Base-by-base conservation (phyloP, 2,113 vertebrate species). In the Ciconia boyciana region DNA sequence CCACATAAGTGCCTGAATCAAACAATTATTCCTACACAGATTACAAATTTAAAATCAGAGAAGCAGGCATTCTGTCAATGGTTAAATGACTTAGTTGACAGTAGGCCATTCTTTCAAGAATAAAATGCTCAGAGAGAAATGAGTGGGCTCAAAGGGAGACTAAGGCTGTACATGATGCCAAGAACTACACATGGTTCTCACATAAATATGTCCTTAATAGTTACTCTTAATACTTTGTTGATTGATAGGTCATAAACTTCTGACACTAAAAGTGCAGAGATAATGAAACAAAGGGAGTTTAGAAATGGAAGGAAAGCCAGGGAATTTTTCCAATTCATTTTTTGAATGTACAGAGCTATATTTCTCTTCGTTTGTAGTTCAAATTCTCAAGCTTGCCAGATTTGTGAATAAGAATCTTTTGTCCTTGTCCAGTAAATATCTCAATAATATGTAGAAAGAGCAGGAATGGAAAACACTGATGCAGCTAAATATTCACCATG, bases 241-340 rank as follows among this genome's bases (percentile, higher is more conserved):
- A 83, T 46, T 93, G 92, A 85, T 48, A 46, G 96, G 81, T 96
- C 83, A 14, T 83, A 85, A 97, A 96, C 96, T 97, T 96, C 75
- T 2, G 9, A 36, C 22, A 43, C 71, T 60, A 21, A 22, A 75
- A 91, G 85, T 10, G 48, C 92, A 81, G 75, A 87, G 93, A 95
- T 79, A 77, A 62, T 36, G 87, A 92, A 96, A 97, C 91, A 94
- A 96, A 97, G 93, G 41, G 82, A 91, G 58, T 68, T 94, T 95
- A 93, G 91, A 88, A 96, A 83, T 22, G 4, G 10, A 93, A 89
- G 9, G 4, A 91, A 94, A 65, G 34, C 31, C 75, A 71, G 36
- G 87, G 89, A 36, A 22, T 62, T 72, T 84, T 55, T 83, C 81
- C 88, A 96, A 2, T 83, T 34, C 5, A 57, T 13, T 62, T 61